phyloP scores from a whole-genome alignment of 1,140 invertebrate species.

The Hesperophylax magnus region DNA sequence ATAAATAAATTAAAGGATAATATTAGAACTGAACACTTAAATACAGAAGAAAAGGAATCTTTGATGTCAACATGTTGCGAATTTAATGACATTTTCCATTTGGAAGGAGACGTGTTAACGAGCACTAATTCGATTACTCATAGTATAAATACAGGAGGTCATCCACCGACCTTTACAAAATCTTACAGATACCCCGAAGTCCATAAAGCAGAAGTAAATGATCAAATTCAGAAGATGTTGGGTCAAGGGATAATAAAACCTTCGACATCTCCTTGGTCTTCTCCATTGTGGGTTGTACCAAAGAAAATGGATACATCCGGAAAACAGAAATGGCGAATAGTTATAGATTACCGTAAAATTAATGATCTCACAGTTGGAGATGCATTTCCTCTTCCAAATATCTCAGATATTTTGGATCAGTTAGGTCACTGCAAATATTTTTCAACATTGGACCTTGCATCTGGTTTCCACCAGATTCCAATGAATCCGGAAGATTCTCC shows the following conservation, averaged over 20 bases:
- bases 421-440: conserved; percentile 60
- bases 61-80: conserved; percentile 49
- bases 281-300: conserved; percentile 63
- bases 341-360: conserved; percentile 63
- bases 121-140: conserved; percentile 50
- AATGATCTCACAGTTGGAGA: conserved; percentile 64
- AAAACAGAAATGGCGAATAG: conserved; percentile 62
- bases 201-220: conserved; percentile 63
- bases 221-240: conserved; percentile 64
- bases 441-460: conserved; percentile 60
- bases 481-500: conserved; percentile 57
- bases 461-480: conserved; percentile 61
- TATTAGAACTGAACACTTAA: conserved; percentile 52
- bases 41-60: conserved; percentile 47
- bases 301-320: conserved; percentile 64
- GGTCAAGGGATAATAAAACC: conserved; percentile 62
- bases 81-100: conserved; percentile 57
- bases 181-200: conserved; percentile 61
- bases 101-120: conserved; percentile 45
- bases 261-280: conserved; percentile 60
- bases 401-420: conserved; percentile 62
- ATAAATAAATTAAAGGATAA: conserved; percentile 14
- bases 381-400: conserved; percentile 69
- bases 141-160: conserved; percentile 58
- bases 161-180: conserved; percentile 58